Conservation (phyloP, 2,888 invertebrate species). For the Aporophyla nigra region DNA sequence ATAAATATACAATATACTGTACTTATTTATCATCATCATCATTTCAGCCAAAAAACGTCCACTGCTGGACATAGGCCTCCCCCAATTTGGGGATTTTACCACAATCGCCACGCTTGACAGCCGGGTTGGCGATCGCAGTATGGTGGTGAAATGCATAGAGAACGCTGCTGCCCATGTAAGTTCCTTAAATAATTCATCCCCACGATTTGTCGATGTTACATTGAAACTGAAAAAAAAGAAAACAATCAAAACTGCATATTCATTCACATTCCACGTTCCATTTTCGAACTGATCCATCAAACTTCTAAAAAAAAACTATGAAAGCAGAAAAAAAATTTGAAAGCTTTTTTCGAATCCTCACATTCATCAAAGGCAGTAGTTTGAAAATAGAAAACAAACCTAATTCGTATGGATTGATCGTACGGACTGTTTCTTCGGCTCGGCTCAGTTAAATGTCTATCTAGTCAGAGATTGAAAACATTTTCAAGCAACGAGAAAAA, state of each 20-base stretch:
- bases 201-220: not conserved
- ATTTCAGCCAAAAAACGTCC: too few relatives aligned
- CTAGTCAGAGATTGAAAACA: slow-evolving; percentile 12
- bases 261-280: slow-evolving; percentile 20
- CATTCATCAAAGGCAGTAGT: slow-evolving; percentile 16
- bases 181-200: not conserved
- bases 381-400: slow-evolving; percentile 11
- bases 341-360: not conserved
- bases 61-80: too few relatives aligned
- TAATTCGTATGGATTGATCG: slow-evolving; percentile 1
- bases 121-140: too few relatives aligned
- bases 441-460: not conserved
- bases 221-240: not conserved
- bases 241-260: slow-evolving; percentile 6
- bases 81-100: too few relatives aligned
- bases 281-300: slow-evolving; percentile 21
- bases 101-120: too few relatives aligned
- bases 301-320: slow-evolving; percentile 8
- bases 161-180: too few relatives aligned
- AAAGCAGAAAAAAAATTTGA: not conserved
- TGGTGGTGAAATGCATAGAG: too few relatives aligned
- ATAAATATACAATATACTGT: too few relatives aligned
- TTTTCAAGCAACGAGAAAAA: slow-evolving; percentile 32
- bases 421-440: slow-evolving; percentile 6
- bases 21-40: too few relatives aligned